These are phyloP conservation scores for Pyxicephalus adspersus DNA, from an alignment of 2,113 vertebrate species.

Conservation along the genomic window DNA sequence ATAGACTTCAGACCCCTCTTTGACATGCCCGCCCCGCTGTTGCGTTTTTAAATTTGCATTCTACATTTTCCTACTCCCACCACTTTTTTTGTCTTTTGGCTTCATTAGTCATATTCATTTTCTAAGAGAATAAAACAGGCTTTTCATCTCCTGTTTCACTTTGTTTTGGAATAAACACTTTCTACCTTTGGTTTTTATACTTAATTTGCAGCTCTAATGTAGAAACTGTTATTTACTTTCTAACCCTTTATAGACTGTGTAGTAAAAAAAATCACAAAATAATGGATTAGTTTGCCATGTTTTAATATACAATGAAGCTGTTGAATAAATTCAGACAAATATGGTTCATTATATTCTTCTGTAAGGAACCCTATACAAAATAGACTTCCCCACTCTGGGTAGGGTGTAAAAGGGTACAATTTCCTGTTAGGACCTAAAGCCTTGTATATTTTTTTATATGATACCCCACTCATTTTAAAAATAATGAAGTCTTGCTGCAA, in stretches of 20 bases:
- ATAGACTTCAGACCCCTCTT: conserved; percentile 51
- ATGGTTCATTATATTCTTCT: no score
- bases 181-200: conserved; percentile 4
- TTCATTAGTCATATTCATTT: conserved; percentile 54
- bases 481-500: no score
- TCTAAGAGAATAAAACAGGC: conserved; percentile 25
- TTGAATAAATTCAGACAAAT: no score
- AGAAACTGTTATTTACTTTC: not conserved
- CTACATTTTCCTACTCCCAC: conserved; percentile 39
- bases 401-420: no score
- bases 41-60: conserved; percentile 51
- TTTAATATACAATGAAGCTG: no score
- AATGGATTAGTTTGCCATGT: no score
- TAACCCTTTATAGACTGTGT: not conserved
- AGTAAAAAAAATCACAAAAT: no score
- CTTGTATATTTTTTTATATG: no score
- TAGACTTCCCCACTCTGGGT: no score
- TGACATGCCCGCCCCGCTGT: conserved; percentile 48
- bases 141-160: conserved; percentile 47
- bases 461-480: no score
- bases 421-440: no score
- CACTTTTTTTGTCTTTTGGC: conserved; percentile 23
- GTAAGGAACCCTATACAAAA: no score
- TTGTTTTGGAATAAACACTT: conserved; percentile 43
- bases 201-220: conserved; percentile 25